Evolutionary conservation across 2,797 vertebrate genomes (phyloP).

Genomic region (Harpagifer antarcticus): DNA sequence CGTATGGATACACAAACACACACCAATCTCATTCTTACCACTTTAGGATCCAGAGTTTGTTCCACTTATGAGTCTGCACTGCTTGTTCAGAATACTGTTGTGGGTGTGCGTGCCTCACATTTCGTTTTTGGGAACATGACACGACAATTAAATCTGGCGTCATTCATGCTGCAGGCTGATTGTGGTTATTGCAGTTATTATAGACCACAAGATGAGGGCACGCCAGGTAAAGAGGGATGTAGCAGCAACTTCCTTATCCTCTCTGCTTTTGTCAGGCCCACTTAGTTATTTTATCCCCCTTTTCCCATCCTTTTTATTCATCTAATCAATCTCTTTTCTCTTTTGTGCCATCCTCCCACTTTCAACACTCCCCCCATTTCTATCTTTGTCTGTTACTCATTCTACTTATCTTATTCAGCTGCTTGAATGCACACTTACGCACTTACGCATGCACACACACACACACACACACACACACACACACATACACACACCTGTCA

Average conservation of each 20-base stretch:
- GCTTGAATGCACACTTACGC: conserved; percentile 47
- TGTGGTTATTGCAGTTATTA: conserved; percentile 72
- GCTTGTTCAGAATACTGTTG: conserved; percentile 34
- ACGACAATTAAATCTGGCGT: conserved; percentile 69
- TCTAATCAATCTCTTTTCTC: conserved; percentile 38
- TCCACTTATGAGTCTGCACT: conserved; percentile 41
- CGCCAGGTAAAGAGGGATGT: conserved; percentile 50
- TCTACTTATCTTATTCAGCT: conserved; percentile 71
- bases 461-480: conserved; percentile 36
- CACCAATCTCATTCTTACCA: conserved; percentile 20
- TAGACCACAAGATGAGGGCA: conserved; percentile 63
- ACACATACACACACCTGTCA: conserved; percentile 75
- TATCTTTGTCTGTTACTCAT: conserved; percentile 66
- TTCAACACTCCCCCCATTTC: conserved; percentile 42
- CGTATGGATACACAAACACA: conserved; percentile 51
- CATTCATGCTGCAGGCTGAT: conserved; percentile 64
- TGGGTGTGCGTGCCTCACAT: conserved; percentile 51
- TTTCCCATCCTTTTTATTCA: conserved; percentile 25
- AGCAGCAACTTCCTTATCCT: conserved; percentile 53
- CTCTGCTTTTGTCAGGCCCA: conserved; percentile 24
- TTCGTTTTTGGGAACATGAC: conserved; percentile 66
- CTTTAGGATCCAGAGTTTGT: conserved; percentile 15
- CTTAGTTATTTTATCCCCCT: conserved; percentile 35
- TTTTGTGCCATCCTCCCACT: conserved; percentile 40
- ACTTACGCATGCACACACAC: conserved; percentile 37